Percentiles rank a stretch among this genome's conserved stretches.
phyloP scores from a whole-genome alignment of 2,113 vertebrate species.

The Sebastes fasciatus region DNA sequence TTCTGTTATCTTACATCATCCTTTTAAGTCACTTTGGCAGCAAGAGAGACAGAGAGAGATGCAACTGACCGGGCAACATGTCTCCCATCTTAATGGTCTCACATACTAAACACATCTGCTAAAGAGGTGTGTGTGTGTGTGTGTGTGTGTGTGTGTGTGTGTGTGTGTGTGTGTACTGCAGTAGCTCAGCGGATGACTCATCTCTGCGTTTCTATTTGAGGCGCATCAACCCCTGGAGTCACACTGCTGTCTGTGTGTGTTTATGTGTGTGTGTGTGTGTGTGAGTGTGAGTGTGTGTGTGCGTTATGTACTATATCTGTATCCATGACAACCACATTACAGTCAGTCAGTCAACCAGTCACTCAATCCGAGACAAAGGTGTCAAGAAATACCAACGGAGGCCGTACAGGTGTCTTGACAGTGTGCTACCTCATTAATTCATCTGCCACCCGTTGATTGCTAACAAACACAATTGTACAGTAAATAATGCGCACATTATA shows the following conservation, averaged over 20 bases:
- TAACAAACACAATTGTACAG: not conserved
- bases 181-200: conserved; percentile 80
- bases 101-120: conserved; percentile 67
- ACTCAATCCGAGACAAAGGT: conserved; percentile 18
- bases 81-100: conserved; percentile 39
- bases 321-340: conserved; percentile 72
- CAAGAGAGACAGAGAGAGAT: conserved; percentile 1
- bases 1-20: not conserved
- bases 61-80: conserved; percentile 38
- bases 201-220: conserved; percentile 82
- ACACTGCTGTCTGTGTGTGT: conserved; percentile 71
- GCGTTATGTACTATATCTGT: conserved; percentile 59
- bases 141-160: conserved; percentile 36
- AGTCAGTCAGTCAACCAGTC: conserved; percentile 45
- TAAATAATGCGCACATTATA: not conserved
- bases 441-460: not conserved
- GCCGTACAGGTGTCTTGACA: not conserved
- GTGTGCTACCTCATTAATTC: not conserved
- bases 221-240: conserved; percentile 79
- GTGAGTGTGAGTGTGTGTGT: conserved; percentile 15
- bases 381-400: conserved; percentile 28
- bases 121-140: conserved; percentile 49
- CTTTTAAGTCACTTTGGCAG: not conserved
- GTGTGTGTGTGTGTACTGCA: conserved; percentile 66
- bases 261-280: conserved; percentile 17